Evolutionary conservation across 1,140 invertebrate genomes (phyloP), one percentile per base, ranked within the genome.

Genomic region (Aplysia californica): DNA sequence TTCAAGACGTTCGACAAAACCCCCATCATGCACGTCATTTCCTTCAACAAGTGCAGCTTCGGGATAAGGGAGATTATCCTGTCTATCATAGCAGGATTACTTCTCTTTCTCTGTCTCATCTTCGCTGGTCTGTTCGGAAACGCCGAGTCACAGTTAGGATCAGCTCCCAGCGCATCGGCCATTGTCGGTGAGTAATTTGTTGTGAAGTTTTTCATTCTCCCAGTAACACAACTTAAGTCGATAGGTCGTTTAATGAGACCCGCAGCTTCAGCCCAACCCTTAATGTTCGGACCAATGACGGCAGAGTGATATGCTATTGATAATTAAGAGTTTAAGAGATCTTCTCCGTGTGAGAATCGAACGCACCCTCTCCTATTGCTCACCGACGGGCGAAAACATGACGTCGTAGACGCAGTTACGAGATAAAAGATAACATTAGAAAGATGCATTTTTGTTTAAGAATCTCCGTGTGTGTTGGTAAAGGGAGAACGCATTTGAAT

Each of bases 1-100:
- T 80, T 80, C 59, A 72, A 80, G 61, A 70, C 33, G 6, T 73
- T 33, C 41, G 77, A 80, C 76, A 78, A 80, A 55, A 58, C 39
- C 2, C 69, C 79, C 26, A 76, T 80, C 39, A 2, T 80, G 0
- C 29, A 23, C 1, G 39, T 38, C n/a, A 33, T 78, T 38, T 76
- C 50, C 5, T 44, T 72, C 50, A 70, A 69, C 20, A 3, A 35
- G 36, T 74, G 58, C 29, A 21, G 35, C 3, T 56, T 67, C 29
- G 74, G 61, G 1, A 31, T 80, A n/a, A 71, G 74, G 26, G 79
- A 80, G 73, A 6, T 80, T 20, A 36, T 80, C 20, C 33, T 78
- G 4, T 35, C 29, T 0, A 38, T 29, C 5, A 23, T 74, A 20
- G 55, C 55, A 0, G 31, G 20, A n/a, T 15, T 76, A 0, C 56